Conservation (phyloP, 2,797 vertebrate genomes). For the Bovichtus variegatus region DNA sequence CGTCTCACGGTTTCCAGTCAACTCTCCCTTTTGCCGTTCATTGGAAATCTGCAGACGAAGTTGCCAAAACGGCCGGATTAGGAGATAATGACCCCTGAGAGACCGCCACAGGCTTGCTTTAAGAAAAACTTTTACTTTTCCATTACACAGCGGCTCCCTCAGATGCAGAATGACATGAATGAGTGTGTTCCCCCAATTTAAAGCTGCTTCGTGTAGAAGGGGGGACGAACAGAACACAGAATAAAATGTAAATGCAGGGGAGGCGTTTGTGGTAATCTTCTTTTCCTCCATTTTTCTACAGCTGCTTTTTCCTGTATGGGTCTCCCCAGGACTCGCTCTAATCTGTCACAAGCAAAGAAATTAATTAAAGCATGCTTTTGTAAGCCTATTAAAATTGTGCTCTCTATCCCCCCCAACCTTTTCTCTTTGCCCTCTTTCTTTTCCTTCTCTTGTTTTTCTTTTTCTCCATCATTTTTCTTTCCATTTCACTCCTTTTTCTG, state of each 20-base stretch:
- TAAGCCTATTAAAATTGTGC: slow-evolving; percentile 69
- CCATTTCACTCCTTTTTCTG: background rate
- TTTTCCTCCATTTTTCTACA: slow-evolving; percentile 36
- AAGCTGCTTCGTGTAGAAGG: slow-evolving; percentile 11
- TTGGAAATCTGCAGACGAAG: background rate
- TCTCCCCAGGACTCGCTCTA: slow-evolving; percentile 66
- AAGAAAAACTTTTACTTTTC: background rate
- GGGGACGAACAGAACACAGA: background rate
- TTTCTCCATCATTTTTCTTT: background rate
- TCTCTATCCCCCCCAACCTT: slow-evolving; percentile 11
- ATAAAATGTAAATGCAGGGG: slow-evolving; percentile 35
- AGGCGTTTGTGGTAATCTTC: slow-evolving; percentile 48
- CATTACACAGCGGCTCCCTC: background rate
- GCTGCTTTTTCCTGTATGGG: slow-evolving; percentile 32
- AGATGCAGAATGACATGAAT: background rate
- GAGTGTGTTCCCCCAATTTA: background rate
- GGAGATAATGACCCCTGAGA: no score
- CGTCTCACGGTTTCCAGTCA: no score
- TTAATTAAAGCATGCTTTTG: slow-evolving; percentile 71
- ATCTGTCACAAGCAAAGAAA: slow-evolving; percentile 72
- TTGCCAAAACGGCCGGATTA: background rate
- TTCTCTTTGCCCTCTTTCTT: slow-evolving; percentile 11
- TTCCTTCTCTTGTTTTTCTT: background rate
- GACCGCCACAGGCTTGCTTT: background rate
- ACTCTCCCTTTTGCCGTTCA: background rate